phyloP scores from a whole-genome alignment of 2,797 vertebrate species.

The Natrix natrix region DNA sequence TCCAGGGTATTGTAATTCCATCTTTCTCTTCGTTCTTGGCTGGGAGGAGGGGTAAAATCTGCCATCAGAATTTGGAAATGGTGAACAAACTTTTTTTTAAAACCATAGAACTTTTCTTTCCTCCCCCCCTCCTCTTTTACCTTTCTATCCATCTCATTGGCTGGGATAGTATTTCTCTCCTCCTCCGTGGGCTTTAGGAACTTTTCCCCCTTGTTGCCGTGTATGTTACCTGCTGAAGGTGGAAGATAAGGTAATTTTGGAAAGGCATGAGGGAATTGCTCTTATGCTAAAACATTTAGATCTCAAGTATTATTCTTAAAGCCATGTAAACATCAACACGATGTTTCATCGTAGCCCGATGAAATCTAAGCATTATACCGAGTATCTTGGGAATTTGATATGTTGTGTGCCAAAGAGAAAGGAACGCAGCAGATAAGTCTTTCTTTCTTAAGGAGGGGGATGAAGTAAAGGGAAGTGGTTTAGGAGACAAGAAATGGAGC shows the following conservation, averaged over 20 bases:
- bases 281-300: conserved; percentile 59
- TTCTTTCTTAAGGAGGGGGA: conserved; percentile 77
- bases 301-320: conserved; percentile 54
- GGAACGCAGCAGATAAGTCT: conserved; percentile 69
- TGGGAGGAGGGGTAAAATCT: conserved; percentile 60
- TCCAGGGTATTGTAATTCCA: conserved; percentile 61
- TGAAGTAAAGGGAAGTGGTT: conserved; percentile 75
- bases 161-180: conserved; percentile 70
- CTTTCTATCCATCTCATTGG: conserved; percentile 71
- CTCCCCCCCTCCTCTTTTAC: conserved; percentile 62
- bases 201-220: conserved; percentile 64
- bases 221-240: conserved; percentile 72
- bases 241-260: conserved; percentile 73
- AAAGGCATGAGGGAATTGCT: conserved; percentile 62
- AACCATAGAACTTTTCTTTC: conserved; percentile 65
- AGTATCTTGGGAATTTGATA: conserved; percentile 76
- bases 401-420: conserved; percentile 68
- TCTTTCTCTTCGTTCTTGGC: conserved; percentile 53
- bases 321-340: conserved; percentile 67
- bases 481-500: conserved; percentile 82
- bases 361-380: conserved; percentile 74
- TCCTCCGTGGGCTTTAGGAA: conserved; percentile 64
- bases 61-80: conserved; percentile 70
- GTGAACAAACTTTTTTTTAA: conserved; percentile 70
- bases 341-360: conserved; percentile 69